Conservation (phyloP, 1,140 invertebrate species). For the Zaprionus lachaisei region DNA sequence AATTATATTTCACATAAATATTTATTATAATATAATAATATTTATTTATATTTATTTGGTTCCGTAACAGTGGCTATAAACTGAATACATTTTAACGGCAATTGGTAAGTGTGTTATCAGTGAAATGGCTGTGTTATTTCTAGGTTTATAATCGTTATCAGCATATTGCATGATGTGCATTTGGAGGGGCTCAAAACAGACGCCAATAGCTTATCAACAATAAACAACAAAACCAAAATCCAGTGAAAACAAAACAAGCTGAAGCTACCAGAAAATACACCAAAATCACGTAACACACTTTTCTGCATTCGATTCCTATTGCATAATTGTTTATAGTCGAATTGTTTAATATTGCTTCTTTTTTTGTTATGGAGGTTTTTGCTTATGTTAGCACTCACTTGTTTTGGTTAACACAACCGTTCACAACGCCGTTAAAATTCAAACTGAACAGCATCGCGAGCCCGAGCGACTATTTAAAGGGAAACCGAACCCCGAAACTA, state of each 20-base stretch:
- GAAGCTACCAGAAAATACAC: neutral
- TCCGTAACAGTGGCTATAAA: neutral
- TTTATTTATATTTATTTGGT: neutral
- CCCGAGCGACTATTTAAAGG: slow-evolving; percentile 50
- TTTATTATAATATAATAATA: neutral
- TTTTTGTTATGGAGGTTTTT: neutral
- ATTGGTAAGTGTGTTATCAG: slow-evolving; percentile 8
- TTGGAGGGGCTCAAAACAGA: neutral
- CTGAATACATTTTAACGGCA: neutral
- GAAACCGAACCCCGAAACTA: slow-evolving; percentile 37
- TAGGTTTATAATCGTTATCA: slow-evolving; percentile 29
- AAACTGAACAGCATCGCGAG: slow-evolving; percentile 57
- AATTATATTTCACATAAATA: too few species aligned
- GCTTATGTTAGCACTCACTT: slow-evolving; percentile 47
- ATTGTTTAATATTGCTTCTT: neutral
- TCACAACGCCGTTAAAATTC: slow-evolving; percentile 57
- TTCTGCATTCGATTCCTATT: neutral
- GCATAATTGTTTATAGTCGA: neutral
- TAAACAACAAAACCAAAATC: neutral
- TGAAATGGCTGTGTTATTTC: slow-evolving; percentile 3
- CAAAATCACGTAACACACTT: neutral
- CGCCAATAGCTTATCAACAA: slow-evolving; percentile 26
- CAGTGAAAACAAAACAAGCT: neutral
- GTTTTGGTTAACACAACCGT: slow-evolving; percentile 36
- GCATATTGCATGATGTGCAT: neutral